These are phyloP conservation scores for Gobius niger DNA, from an alignment of 2,113 vertebrate genomes.

Conservation along the genomic window DNA sequence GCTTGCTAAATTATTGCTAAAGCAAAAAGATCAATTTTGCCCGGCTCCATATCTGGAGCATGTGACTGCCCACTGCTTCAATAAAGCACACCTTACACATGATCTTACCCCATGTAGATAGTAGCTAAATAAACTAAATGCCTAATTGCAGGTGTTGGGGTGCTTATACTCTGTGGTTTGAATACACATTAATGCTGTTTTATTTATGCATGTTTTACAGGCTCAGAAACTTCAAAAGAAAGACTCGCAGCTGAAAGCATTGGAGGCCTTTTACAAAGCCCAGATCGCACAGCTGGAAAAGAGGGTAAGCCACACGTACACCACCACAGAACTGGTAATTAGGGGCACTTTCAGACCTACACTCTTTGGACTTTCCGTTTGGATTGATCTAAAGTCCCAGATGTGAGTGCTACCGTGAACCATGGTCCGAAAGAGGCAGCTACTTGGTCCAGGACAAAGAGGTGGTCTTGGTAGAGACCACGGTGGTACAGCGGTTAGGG, in stretches of 20 bases:
- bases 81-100: too few species aligned
- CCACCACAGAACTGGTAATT: not conserved
- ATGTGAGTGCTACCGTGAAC: too few species aligned
- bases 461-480: too few species aligned
- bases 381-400: too few species aligned
- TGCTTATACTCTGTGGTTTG: not conserved
- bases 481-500: too few species aligned
- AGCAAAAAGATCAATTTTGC: not conserved
- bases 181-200: conserved; percentile 13
- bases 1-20: not conserved
- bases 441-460: too few species aligned
- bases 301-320: conserved; percentile 76
- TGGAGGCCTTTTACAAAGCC: conserved; percentile 85
- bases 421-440: too few species aligned
- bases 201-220: conserved; percentile 62
- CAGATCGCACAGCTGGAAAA: conserved; percentile 85
- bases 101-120: too few species aligned
- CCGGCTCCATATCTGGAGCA: too few species aligned
- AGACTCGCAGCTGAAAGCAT: conserved; percentile 80
- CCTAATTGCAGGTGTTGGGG: not conserved
- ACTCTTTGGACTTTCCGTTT: too few species aligned
- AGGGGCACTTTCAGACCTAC: too few species aligned
- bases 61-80: too few species aligned
- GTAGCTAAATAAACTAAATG: not conserved
- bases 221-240: conserved; percentile 81